Base-by-base conservation (phyloP, 2,113 vertebrate species). In the Atractosteus spatula region DNA sequence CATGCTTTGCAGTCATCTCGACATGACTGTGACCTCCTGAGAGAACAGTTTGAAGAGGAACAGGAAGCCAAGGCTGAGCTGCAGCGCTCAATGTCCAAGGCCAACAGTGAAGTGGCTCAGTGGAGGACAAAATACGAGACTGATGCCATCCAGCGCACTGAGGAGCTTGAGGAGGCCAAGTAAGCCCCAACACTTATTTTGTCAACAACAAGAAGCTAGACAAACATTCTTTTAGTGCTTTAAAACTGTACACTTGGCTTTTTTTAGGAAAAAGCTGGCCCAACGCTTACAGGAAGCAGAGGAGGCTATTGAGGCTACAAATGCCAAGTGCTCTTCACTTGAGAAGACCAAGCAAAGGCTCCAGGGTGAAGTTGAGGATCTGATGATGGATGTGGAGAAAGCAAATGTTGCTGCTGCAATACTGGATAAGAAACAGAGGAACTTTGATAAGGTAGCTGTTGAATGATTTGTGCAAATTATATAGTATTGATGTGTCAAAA, bases 101-200 rank as follows among this genome's bases (percentile, higher is more conserved):
- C 89, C 51, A 89, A 87, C 83, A 73, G 81, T n/a, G 89, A 91
- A 43, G 85, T 88, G 70, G 69, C 86, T 56, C 86, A 83, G 59
- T 97, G 94, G 95, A 95, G 95, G 79, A 96, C 85, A 76, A 95
- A 95, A 77, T 96, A 97, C 0, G 94, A 97, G 79, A 94, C 93
- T 0, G 95, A 96, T 0, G 93, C 93, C 57, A 94, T 96, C 78
- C 93, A 94, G 68, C 89, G 92, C 74, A 96, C 88, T 0, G 95
- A 97, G 71, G 95, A 96, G 79, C 84, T 96, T 0, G 95, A 96
- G 69, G 94, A 92, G 41, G 93, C 94, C 67, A 97, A 90, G 89
- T 86, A 29, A 29, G 43, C 14, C 29, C 29, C 29, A 29, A 51
- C 10, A 51, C 10, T 51, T 7, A 7, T 51, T 1, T 2, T 51